Evolutionary conservation across 2,888 invertebrate species (phyloP), one percentile per base, ranked within the genome.

Genomic region (Pherbina coryleti): DNA sequence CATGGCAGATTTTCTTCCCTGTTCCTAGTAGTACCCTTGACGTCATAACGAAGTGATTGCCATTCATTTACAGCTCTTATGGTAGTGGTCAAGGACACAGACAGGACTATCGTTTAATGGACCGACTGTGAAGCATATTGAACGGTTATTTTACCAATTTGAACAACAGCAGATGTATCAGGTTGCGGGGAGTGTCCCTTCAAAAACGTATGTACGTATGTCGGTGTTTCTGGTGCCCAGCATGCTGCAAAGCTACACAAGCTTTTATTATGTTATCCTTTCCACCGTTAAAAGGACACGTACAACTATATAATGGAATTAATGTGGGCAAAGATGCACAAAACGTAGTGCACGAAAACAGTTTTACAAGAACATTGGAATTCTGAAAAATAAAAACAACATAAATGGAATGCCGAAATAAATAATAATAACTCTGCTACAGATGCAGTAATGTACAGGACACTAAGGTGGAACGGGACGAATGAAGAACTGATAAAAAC

Each of bases 251-350:
- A 71, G 49, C 67, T 72, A 74, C 77, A 77, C 74, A 79, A 31
- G 53, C n/a, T n/a, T 8, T 53, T 75, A 55, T 67, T 73, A 64
- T 66, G 67, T 71, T 71, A 70, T 79, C 60, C 70, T 57, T 51
- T 51, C 62, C 70, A 74, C 78, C 70, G 76, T 76, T 28, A 51
- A 57, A 57, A 79, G 66, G 75, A 75, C 79, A 79, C 77, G 80
- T 81, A 79, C 76, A 70, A 79, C 74, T 70, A 78, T 66, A 78
- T 75, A 77, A 78, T 69, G 62, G 51, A 66, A 77, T 64, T 64
- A 51, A 66, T 62, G 66, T 34, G 4, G n/a, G 57, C 55, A 44
- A 55, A 55, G 31, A 51, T 14, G 11, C 31, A 34, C 64, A 64
- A 60, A 34, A n/a, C 64, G 55, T 55, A 25, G 55, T 60, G 25